A percentile compares a stretch with the other conserved stretches of the same genome.
Conservation (phyloP, 2,113 vertebrate species). For the Mormyrus iriodes region DNA sequence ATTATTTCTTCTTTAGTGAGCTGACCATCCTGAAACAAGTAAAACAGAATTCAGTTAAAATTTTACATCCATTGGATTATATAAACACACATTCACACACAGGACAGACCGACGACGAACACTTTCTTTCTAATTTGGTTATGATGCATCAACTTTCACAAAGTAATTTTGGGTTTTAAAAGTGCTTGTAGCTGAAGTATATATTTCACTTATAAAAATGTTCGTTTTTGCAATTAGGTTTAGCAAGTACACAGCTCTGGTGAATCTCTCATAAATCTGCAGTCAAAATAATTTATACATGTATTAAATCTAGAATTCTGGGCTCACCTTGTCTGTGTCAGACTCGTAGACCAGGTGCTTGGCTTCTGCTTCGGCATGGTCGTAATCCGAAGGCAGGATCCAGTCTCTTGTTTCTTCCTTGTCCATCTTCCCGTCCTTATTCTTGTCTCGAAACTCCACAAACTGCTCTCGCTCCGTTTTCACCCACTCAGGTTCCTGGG, state of each 20-base stretch:
- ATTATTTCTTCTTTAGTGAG: constrained; percentile 81
- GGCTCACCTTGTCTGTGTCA: constrained; percentile 73
- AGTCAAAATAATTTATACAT: not conserved
- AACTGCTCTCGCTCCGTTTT: constrained; percentile 81
- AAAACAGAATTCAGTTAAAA: not conserved
- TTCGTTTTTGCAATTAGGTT: not conserved
- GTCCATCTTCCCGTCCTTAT: constrained; percentile 88
- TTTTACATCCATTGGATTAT: not conserved
- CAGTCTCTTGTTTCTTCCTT: constrained; percentile 82
- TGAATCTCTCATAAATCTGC: not conserved
- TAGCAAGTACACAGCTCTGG: not conserved
- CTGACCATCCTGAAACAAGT: constrained; percentile 70
- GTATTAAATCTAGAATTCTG: not conserved
- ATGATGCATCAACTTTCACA: not conserved
- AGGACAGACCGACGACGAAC: not conserved
- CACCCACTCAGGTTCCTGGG: constrained; percentile 84
- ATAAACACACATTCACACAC: not conserved
- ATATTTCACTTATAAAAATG: not conserved
- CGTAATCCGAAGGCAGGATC: constrained; percentile 84
- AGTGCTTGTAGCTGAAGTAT: not conserved
- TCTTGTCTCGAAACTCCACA: constrained; percentile 85
- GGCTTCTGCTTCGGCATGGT: constrained; percentile 80
- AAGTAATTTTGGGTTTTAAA: not conserved
- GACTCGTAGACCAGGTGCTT: constrained; percentile 84
- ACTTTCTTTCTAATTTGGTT: not conserved